A percentile compares a stretch with the other conserved stretches of the same genome.
These are phyloP conservation scores for Caenorhabditis macrosperma DNA, from an alignment of 2,888 invertebrate species.

Conservation along the genomic window DNA sequence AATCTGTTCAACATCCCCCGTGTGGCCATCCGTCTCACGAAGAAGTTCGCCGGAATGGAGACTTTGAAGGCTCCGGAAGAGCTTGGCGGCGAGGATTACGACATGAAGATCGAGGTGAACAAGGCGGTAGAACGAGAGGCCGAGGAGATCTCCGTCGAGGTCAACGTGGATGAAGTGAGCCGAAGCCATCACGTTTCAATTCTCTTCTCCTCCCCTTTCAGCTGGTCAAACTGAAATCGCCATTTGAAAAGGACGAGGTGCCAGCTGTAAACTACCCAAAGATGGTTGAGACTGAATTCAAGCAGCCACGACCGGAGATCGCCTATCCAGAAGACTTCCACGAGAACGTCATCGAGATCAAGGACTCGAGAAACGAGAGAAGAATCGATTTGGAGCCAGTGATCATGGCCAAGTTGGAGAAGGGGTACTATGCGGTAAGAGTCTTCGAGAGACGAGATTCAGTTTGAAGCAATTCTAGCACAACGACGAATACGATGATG, in stretches of 20 bases:
- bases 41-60: slow-evolving; percentile 54
- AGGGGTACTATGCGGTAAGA: slow-evolving; percentile 38
- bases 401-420: slow-evolving; percentile 18
- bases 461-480: slow-evolving; percentile 15
- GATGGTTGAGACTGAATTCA: slow-evolving; percentile 40
- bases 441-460: too few species aligned
- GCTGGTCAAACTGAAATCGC: slow-evolving; percentile 21
- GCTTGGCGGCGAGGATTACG: slow-evolving; percentile 34
- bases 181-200: neutral
- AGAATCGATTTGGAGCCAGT: slow-evolving; percentile 48
- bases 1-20: slow-evolving; percentile 38
- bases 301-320: slow-evolving; percentile 28
- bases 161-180: neutral
- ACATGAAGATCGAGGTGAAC: slow-evolving; percentile 44
- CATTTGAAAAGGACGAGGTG: slow-evolving; percentile 21
- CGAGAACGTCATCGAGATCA: slow-evolving; percentile 44
- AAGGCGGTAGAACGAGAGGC: slow-evolving; percentile 2
- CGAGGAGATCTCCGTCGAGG: neutral
- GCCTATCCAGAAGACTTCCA: slow-evolving; percentile 34
- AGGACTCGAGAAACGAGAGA: slow-evolving; percentile 49
- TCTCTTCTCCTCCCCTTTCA: neutral
- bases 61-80: slow-evolving; percentile 43
- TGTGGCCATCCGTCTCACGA: slow-evolving; percentile 31
- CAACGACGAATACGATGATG: slow-evolving; percentile 1
- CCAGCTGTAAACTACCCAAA: slow-evolving; percentile 27